phyloP scores from a whole-genome alignment of 2,113 vertebrate species.

The Indicator indicator region DNA sequence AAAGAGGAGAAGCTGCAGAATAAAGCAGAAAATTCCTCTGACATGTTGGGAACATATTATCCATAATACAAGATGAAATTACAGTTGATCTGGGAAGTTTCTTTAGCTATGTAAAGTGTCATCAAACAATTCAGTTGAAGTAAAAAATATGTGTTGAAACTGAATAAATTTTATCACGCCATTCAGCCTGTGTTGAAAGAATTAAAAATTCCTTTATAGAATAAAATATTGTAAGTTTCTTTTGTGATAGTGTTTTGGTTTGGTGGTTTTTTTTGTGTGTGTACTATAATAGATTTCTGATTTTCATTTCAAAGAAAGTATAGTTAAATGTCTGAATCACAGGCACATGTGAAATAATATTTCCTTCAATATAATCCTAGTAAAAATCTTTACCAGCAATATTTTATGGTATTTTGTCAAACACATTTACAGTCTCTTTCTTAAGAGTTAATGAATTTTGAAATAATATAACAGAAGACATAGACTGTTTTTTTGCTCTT shows the following conservation, averaged over 20 bases:
- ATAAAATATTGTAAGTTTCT: background rate
- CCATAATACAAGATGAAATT: background rate
- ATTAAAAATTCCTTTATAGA: background rate
- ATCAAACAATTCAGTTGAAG: background rate
- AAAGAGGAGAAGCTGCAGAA: background rate
- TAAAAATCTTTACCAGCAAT: background rate
- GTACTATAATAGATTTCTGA: background rate
- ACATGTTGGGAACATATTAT: background rate
- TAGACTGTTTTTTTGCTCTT: background rate
- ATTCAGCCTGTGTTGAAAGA: background rate
- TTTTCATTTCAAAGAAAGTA: background rate
- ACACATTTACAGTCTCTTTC: background rate
- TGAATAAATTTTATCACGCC: background rate
- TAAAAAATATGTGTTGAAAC: background rate
- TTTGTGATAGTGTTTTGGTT: background rate
- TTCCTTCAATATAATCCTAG: background rate
- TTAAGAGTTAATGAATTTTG: background rate
- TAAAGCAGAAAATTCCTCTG: background rate
- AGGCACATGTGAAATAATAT: background rate
- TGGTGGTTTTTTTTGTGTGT: background rate
- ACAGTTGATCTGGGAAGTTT: too few species aligned
- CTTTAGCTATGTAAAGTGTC: background rate
- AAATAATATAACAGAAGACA: background rate
- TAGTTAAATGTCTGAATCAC: background rate
- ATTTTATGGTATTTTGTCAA: background rate